Conservation (phyloP, 2,888 invertebrate genomes). For the Andrena chrysosceles region DNA sequence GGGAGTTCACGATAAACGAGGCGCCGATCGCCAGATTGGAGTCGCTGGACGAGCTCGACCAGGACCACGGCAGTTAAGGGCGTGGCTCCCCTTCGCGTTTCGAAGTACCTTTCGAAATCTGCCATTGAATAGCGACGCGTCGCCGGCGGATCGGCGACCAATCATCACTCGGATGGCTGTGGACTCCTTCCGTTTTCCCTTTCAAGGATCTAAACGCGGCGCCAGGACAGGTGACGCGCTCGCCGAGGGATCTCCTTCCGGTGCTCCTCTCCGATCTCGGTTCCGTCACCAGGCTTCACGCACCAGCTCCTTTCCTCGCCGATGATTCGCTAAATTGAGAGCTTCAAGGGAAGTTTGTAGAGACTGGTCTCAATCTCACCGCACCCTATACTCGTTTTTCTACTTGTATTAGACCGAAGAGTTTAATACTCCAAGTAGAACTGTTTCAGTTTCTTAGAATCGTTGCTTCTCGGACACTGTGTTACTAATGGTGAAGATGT, state of each 20-base stretch:
- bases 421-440: conserved; percentile 43
- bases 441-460: too few species aligned
- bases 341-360: background rate
- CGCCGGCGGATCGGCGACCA: conserved; percentile 26
- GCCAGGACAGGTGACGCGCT: conserved; percentile 4
- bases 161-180: conserved; percentile 56
- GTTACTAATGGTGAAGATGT: conserved; percentile 13
- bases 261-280: background rate
- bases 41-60: conserved; percentile 88
- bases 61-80: conserved; percentile 85
- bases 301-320: background rate
- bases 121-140: conserved; percentile 39
- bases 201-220: conserved; percentile 27
- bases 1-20: conserved; percentile 82
- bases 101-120: conserved; percentile 29
- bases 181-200: conserved; percentile 58
- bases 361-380: background rate
- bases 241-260: conserved; percentile 20
- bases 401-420: conserved; percentile 41
- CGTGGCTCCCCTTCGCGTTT: conserved; percentile 31
- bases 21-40: conserved; percentile 89
- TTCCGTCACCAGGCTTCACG: background rate
- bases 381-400: background rate
- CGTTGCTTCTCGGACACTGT: background rate
- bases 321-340: background rate